phyloP scores from a whole-genome alignment of 1,140 invertebrate genomes.

The Diachasmimorpha longicaudata region DNA sequence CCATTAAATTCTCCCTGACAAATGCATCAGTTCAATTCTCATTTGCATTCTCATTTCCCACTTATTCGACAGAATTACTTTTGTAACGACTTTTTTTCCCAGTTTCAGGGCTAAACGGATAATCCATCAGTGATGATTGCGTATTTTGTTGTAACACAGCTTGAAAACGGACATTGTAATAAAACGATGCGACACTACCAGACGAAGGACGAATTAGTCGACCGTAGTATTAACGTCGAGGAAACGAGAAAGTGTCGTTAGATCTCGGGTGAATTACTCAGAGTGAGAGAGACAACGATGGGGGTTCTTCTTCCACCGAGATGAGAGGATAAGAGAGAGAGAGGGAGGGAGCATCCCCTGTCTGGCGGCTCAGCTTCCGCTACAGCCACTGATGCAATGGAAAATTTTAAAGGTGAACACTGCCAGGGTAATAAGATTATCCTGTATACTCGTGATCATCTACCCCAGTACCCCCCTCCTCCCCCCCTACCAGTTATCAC shows the following conservation, averaged over 20 bases:
- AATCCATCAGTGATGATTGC: slow-evolving; percentile 19
- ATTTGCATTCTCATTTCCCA: background rate
- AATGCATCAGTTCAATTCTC: background rate
- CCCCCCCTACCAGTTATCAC: background rate
- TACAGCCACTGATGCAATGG: background rate
- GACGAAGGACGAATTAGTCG: slow-evolving; percentile 10
- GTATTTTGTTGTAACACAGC: background rate
- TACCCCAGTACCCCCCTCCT: no score
- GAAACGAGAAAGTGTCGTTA: slow-evolving; percentile 30
- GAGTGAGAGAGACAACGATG: background rate
- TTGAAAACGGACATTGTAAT: background rate
- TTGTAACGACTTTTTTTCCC: background rate
- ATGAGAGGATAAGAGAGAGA: no score
- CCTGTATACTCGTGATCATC: slow-evolving; percentile 27
- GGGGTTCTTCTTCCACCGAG: background rate
- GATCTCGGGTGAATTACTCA: background rate
- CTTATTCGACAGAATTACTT: slow-evolving; percentile 5
- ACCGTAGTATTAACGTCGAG: slow-evolving; percentile 16
- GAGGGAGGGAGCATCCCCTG: background rate
- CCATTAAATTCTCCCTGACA: background rate
- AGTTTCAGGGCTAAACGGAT: background rate
- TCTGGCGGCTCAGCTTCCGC: background rate
- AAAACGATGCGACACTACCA: background rate
- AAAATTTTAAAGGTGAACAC: slow-evolving; percentile 26
- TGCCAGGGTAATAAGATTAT: slow-evolving; percentile 33